Base-by-base conservation (phyloP, 1,140 invertebrate genomes). In the Calliphora vicina region DNA sequence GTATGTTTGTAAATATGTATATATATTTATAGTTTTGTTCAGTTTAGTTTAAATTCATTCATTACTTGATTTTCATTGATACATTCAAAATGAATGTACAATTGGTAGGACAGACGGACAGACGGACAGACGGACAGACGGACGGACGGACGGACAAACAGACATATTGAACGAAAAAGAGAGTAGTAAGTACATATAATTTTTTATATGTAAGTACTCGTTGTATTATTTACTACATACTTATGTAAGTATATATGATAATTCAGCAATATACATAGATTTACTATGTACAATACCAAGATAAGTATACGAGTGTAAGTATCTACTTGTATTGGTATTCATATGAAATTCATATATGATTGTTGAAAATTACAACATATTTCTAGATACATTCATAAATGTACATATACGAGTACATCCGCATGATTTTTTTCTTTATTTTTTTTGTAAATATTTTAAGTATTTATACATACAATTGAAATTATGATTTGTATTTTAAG, bases 41-140 rank as follows among this genome's bases (percentile, higher is more conserved):
- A 67, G n/a, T 67, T 23, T 67, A 10, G 20, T 67, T 67, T 6
- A 23, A 1, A 67, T 23, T 67, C 61, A 67, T 67, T 67, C 61
- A 67, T 67, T 67, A 67, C n/a, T 67, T 67, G 61, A 67, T 67
- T 67, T 67, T 67, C 61, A 67, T 67, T 67, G 61, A 67, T 67
- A 67, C 61, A 67, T 67, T 67, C 23, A 23, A 61, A n/a, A 67
- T 2, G 50, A 5, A 57, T n/a, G n/a, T 6, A n/a, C 6, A 3
- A 12, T 6, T n/a, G n/a, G n/a, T 4, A 17, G 1, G n/a, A 57
- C n/a, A 20, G 23, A 67, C 61, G 20, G 23, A 67, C 0, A 10
- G 20, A 67, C 57, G 8, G 20, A 67, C n/a, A 6, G 57, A 67
- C 4, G n/a, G 20, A 67, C 5, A 5, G n/a, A 25, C n/a, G 23